These are phyloP conservation scores for Olivierus martensii DNA, from an alignment of 1,140 invertebrate species.

Conservation along the genomic window DNA sequence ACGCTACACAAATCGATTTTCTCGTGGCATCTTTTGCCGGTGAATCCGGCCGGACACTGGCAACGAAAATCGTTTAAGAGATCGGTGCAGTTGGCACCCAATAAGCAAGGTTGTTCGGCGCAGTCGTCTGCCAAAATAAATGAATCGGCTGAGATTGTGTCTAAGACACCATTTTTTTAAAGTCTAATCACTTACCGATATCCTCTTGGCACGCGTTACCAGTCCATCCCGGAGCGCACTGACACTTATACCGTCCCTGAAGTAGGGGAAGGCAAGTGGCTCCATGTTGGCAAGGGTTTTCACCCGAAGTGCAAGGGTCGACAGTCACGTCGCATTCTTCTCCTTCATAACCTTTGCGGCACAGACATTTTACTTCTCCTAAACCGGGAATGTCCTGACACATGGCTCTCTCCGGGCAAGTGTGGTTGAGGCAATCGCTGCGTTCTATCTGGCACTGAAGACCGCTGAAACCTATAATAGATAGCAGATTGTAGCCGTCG, in stretches of 20 bases:
- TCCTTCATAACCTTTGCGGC: constrained; percentile 78
- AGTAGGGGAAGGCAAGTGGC: constrained; percentile 80
- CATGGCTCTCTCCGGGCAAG: constrained; percentile 88
- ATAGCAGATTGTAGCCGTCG: neutral
- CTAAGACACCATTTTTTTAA: too few relatives aligned
- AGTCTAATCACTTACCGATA: constrained; percentile 39
- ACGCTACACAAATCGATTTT: constrained; percentile 82
- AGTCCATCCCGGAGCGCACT: constrained; percentile 87
- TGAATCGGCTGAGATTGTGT: too few relatives aligned
- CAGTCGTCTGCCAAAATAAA: constrained; percentile 61
- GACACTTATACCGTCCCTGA: constrained; percentile 74
- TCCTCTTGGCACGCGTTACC: constrained; percentile 88
- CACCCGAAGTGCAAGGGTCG: constrained; percentile 61
- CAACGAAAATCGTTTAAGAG: constrained; percentile 84
- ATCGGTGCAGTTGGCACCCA: constrained; percentile 86
- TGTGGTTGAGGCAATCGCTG: constrained; percentile 73
- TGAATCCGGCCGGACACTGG: constrained; percentile 83
- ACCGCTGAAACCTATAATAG: constrained; percentile 56
- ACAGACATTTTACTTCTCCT: constrained; percentile 73
- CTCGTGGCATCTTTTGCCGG: constrained; percentile 89
- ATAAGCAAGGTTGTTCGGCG: constrained; percentile 77
- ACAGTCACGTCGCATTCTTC: constrained; percentile 42
- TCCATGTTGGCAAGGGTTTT: constrained; percentile 43
- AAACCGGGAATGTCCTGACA: constrained; percentile 89
- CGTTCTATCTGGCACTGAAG: constrained; percentile 87